Evolutionary conservation across 2,113 vertebrate species (phyloP).

Genomic region (Clupea harengus): DNA sequence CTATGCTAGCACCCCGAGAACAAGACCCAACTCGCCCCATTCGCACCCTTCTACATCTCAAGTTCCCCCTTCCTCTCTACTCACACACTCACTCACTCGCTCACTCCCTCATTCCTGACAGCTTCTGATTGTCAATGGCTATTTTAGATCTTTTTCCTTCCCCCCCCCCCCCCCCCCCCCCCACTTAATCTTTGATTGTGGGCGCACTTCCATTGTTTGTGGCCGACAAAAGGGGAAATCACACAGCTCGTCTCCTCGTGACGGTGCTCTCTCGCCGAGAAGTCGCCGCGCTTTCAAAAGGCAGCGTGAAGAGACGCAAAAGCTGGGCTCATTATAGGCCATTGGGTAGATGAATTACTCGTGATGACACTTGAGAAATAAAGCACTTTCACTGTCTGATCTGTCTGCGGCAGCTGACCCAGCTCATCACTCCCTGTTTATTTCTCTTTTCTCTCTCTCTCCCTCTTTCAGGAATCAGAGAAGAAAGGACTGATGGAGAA

Average conservation of each 20-base stretch:
- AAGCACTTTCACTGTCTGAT: constrained; percentile 62
- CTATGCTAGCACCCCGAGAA: not conserved
- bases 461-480: constrained; percentile 79
- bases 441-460: constrained; percentile 38
- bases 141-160: constrained; percentile 65
- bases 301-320: constrained; percentile 45
- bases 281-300: constrained; percentile 64
- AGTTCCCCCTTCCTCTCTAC: not conserved
- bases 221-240: constrained; percentile 67
- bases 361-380: constrained; percentile 63
- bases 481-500: constrained; percentile 93
- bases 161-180: constrained; percentile 64
- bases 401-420: constrained; percentile 53
- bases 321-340: constrained; percentile 71
- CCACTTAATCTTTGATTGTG: constrained; percentile 69
- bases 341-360: constrained; percentile 73
- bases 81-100: not conserved
- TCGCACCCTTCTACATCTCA: not conserved
- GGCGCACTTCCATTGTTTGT: constrained; percentile 65
- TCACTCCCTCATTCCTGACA: not conserved
- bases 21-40: not conserved
- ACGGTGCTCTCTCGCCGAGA: constrained; percentile 50
- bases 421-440: constrained; percentile 58
- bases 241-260: constrained; percentile 54
- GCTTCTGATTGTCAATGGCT: constrained; percentile 67